Percentiles rank a stretch among this genome's conserved stretches.
Evolutionary conservation across 2,113 vertebrate species (phyloP).

Genomic region (Epinephelus fuscoguttatus): DNA sequence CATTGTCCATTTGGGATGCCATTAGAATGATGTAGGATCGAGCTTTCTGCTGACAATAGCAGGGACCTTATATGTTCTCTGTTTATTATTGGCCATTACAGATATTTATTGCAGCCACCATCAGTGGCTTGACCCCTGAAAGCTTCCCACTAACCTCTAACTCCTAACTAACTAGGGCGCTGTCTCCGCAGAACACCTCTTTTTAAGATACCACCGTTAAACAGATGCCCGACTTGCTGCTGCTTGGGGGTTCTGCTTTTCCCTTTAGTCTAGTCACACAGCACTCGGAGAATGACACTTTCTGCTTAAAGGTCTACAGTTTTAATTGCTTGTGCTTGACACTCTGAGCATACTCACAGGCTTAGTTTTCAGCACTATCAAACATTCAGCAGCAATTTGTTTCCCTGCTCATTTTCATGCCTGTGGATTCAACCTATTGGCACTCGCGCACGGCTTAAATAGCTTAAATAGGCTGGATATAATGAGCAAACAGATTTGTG

Average conservation of each 20-base stretch:
- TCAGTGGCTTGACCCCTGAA: conserved; percentile 65
- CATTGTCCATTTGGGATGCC: conserved; percentile 70
- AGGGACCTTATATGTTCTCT: conserved; percentile 66
- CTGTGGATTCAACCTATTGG: conserved; percentile 29
- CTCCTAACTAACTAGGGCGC: conserved; percentile 46
- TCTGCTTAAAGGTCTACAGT: conserved; percentile 41
- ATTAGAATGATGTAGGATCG: conserved; percentile 72
- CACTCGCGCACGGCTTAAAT: conserved; percentile 18
- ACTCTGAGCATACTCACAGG: conserved; percentile 18
- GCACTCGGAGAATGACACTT: conserved; percentile 27
- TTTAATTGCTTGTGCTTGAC: conserved; percentile 58
- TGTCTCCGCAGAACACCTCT: conserved; percentile 22
- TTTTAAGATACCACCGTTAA: conserved; percentile 29
- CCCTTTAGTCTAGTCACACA: background rate
- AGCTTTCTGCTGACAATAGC: conserved; percentile 75
- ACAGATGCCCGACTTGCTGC: conserved; percentile 26
- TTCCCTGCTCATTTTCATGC: conserved; percentile 44
- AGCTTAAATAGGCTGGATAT: conserved; percentile 21
- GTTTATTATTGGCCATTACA: conserved; percentile 78
- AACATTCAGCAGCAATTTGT: conserved; percentile 29
- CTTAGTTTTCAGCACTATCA: conserved; percentile 34
- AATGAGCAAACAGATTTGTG: conserved; percentile 29
- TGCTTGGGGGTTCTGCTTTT: background rate
- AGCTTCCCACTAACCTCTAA: conserved; percentile 62
- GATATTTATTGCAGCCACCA: conserved; percentile 77